phyloP scores from a whole-genome alignment of 2,888 invertebrate genomes.

The Trisateles emortualis region DNA sequence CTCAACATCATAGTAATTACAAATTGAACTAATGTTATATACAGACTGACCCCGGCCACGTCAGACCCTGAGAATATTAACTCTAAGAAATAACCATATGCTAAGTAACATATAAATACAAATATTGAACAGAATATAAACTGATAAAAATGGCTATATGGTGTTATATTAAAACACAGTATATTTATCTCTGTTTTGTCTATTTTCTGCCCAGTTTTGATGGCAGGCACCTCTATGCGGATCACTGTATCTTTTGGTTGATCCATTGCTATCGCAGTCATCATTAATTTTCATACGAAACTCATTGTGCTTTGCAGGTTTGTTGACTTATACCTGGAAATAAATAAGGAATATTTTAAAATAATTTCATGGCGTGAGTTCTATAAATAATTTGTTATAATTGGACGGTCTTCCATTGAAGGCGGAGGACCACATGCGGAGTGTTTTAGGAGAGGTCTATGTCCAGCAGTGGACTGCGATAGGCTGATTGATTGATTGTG shows the following conservation, averaged over 20 bases:
- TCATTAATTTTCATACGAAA: conserved; percentile 6
- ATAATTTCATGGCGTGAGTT: not conserved
- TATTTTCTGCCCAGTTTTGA: conserved; percentile 36
- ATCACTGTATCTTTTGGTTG: conserved; percentile 71
- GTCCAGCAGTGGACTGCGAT: no score
- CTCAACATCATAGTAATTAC: conserved; percentile 94
- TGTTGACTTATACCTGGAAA: conserved; percentile 23
- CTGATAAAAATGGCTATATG: conserved; percentile 89
- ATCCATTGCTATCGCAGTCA: conserved; percentile 42
- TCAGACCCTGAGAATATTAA: conserved; percentile 96
- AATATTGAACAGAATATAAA: conserved; percentile 92
- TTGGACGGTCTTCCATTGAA: no score
- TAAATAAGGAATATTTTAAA: not conserved
- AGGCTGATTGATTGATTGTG: no score
- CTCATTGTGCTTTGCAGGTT: conserved; percentile 22
- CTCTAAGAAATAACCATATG: conserved; percentile 97
- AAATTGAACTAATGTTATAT: conserved; percentile 97
- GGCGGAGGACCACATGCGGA: no score
- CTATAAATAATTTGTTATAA: no score
- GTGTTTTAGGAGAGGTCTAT: no score
- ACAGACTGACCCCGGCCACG: conserved; percentile 98
- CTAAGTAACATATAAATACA: conserved; percentile 94
- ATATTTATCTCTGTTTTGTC: conserved; percentile 86
- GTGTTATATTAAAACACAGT: conserved; percentile 91
- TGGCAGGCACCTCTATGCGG: conserved; percentile 62